Conservation (phyloP, 2,888 invertebrate genomes). For the Elgonia sp. region DNA sequence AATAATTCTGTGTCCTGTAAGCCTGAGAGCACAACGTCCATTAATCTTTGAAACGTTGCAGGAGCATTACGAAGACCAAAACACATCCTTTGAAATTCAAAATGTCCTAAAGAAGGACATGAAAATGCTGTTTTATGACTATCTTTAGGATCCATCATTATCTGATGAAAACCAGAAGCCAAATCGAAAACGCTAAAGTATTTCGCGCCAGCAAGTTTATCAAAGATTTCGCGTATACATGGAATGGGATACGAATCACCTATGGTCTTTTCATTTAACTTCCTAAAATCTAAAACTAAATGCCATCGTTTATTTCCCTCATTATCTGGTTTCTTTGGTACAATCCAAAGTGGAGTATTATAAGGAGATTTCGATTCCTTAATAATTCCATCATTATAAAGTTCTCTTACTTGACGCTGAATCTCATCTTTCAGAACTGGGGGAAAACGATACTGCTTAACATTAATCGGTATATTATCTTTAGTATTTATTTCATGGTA, state of each 20-base stretch:
- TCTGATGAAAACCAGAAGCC: no score
- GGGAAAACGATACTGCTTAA: not conserved
- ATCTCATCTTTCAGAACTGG: not conserved
- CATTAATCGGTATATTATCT: not conserved
- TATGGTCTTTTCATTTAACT: not conserved
- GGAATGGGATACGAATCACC: not conserved
- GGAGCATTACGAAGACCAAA: not conserved
- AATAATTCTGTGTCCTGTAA: not conserved
- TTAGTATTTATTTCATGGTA: slow-evolving; percentile 11
- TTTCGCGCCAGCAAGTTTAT: no score
- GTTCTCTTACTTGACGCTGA: not conserved
- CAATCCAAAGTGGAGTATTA: no score
- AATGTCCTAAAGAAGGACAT: not conserved
- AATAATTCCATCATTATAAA: no score
- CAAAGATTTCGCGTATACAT: not conserved
- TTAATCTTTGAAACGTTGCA: not conserved
- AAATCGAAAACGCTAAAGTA: no score
- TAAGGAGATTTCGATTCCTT: not conserved
- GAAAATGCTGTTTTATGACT: no score
- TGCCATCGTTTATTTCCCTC: no score
- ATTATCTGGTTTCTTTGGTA: not conserved
- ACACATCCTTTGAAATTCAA: not conserved
- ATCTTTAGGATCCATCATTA: not conserved
- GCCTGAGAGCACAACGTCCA: not conserved
- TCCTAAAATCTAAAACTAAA: not conserved